These are phyloP conservation scores for Schrankia costaestrigalis DNA, from an alignment of 2,888 invertebrate species.

Conservation along the genomic window DNA sequence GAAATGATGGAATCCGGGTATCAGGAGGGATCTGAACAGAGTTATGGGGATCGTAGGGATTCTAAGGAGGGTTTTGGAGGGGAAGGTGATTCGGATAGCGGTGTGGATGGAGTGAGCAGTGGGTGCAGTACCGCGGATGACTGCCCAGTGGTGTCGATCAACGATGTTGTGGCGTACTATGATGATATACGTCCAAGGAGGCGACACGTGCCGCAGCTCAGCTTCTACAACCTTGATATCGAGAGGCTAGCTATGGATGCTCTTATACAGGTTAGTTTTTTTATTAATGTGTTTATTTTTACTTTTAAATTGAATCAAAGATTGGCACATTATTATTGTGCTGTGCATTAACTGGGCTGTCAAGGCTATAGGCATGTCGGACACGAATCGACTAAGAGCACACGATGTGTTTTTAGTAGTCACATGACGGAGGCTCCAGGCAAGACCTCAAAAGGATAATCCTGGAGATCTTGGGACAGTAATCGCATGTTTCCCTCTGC, in stretches of 20 bases:
- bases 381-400: no score
- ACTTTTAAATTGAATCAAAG: no score
- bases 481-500: no score
- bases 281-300: not conserved
- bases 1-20: constrained; percentile 76
- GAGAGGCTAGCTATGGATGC: constrained; percentile 68
- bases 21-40: constrained; percentile 71
- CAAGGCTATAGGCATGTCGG: no score
- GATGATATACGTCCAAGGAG: constrained; percentile 69
- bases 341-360: no score
- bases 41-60: constrained; percentile 68
- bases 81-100: constrained; percentile 75
- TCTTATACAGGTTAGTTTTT: constrained; percentile 59
- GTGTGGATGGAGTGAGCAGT: constrained; percentile 81
- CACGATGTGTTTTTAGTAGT: no score
- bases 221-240: constrained; percentile 71
- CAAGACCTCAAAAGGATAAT: no score
- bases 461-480: no score
- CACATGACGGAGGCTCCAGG: no score
- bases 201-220: constrained; percentile 68
- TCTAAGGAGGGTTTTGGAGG: constrained; percentile 72
- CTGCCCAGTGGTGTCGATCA: constrained; percentile 78
- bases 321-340: no score
- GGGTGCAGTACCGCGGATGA: constrained; percentile 81
- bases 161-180: constrained; percentile 75